Conservation (phyloP, 2,888 invertebrate species). For the Stramonita haemastoma region DNA sequence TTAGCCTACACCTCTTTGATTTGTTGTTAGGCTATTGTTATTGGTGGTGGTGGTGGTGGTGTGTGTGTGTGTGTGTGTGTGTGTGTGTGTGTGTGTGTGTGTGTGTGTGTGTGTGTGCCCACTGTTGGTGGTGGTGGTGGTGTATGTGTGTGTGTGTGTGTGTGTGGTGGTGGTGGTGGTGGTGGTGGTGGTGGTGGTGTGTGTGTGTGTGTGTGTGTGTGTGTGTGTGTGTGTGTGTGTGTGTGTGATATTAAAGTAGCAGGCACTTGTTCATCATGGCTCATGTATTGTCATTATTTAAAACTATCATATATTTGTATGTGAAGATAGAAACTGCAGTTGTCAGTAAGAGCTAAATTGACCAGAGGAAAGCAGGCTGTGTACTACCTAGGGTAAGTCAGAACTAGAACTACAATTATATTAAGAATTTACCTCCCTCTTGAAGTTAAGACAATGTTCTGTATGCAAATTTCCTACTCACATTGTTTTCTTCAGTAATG, state of each 20-base stretch:
- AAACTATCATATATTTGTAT: neutral
- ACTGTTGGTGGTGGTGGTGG: constrained; percentile 7
- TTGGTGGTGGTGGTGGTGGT: neutral
- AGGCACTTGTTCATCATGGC: too few relatives aligned
- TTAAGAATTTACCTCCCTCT: too few relatives aligned
- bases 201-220: constrained; percentile 13
- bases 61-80: constrained; percentile 37
- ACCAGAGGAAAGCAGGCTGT: too few relatives aligned
- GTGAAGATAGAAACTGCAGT: neutral
- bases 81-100: constrained; percentile 26
- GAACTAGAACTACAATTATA: too few relatives aligned
- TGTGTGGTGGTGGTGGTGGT: neutral
- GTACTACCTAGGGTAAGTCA: too few relatives aligned
- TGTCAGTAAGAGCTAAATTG: neutral
- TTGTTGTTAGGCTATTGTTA: too few relatives aligned
- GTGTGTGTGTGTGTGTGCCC: constrained; percentile 31
- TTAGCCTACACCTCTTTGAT: too few relatives aligned
- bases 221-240: constrained; percentile 20
- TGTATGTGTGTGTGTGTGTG: constrained; percentile 26
- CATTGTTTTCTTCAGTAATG: too few relatives aligned
- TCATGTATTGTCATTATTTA: too few relatives aligned
- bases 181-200: neutral
- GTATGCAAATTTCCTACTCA: too few relatives aligned
- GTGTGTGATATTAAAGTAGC: neutral
- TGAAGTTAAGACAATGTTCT: too few relatives aligned